Evolutionary conservation across 2,797 vertebrate genomes (phyloP).

Genomic region (Columba guinea): DNA sequence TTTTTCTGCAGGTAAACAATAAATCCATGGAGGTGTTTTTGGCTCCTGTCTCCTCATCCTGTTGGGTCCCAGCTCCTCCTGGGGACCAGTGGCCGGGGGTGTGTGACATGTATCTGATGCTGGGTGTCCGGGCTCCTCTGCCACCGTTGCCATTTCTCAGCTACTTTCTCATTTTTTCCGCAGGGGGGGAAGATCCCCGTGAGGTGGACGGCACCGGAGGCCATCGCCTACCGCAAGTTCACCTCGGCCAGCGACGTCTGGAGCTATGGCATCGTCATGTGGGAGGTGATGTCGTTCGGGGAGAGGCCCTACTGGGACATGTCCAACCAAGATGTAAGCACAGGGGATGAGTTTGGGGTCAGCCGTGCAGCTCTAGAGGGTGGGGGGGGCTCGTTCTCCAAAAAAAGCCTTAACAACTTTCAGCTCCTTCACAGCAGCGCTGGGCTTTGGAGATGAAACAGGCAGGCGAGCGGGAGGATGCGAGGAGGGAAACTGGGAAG

Average conservation of each 20-base stretch:
- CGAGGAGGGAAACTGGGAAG: slow-evolving; percentile 73
- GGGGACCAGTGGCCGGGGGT: accelerated
- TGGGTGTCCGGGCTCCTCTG: not conserved
- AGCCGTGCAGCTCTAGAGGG: not conserved
- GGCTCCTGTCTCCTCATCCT: not conserved
- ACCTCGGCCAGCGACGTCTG: slow-evolving; percentile 97
- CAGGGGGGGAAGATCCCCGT: slow-evolving; percentile 98
- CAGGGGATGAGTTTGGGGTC: not conserved
- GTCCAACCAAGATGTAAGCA: slow-evolving; percentile 97
- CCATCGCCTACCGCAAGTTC: slow-evolving; percentile 98
- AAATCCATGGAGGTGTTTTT: not conserved
- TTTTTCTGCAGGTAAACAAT: not conserved
- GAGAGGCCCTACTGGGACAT: slow-evolving; percentile 99
- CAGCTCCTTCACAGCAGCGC: not conserved
- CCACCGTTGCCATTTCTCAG: not conserved
- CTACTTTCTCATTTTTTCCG: not conserved
- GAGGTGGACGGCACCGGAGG: slow-evolving; percentile 97
- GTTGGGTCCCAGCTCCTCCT: accelerated
- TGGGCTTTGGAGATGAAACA: slow-evolving; percentile 67
- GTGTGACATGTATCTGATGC: accelerated
- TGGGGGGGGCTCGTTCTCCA: not conserved
- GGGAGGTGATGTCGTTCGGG: slow-evolving; percentile 99
- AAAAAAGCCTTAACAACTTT: not conserved
- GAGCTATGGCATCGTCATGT: slow-evolving; percentile 99
- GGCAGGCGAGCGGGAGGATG: slow-evolving; percentile 61